Conservation (phyloP, 2,797 vertebrate genomes). For the Chromobotia macracanthus region DNA sequence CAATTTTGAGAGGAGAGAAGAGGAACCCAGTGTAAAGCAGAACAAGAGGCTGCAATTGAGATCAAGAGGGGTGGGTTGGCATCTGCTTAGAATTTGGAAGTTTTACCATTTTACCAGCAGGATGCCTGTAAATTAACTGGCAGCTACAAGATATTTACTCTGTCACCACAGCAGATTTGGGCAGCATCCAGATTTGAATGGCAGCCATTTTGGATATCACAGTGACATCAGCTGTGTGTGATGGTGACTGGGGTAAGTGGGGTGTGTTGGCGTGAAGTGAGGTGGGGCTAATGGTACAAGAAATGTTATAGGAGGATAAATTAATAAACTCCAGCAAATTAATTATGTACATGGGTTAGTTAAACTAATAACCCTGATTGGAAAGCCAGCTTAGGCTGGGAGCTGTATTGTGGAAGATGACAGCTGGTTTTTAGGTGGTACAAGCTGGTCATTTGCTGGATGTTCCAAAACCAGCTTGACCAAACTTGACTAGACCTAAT, state of each 20-base stretch:
- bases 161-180: conserved; percentile 40
- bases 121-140: conserved; percentile 39
- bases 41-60: conserved; percentile 55
- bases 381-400: background rate
- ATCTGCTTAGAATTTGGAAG: conserved; percentile 25
- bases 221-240: conserved; percentile 10
- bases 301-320: background rate
- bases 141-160: conserved; percentile 40
- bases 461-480: background rate
- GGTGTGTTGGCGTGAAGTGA: conserved; percentile 4
- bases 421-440: background rate
- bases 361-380: background rate
- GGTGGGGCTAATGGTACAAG: conserved; percentile 4
- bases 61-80: background rate
- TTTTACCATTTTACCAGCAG: conserved; percentile 24
- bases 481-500: background rate
- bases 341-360: conserved; percentile 17
- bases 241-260: conserved; percentile 3
- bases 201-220: conserved; percentile 24
- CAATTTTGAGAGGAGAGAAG: conserved; percentile 58
- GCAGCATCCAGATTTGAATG: conserved; percentile 10
- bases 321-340: conserved; percentile 22
- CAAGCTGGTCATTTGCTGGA: background rate
- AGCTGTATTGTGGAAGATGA: background rate
- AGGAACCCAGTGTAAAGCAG: conserved; percentile 66